Evolutionary conservation across 92 coral and sea anemone species (phyloP).

Genomic region (Epizoanthus rinbou): DNA sequence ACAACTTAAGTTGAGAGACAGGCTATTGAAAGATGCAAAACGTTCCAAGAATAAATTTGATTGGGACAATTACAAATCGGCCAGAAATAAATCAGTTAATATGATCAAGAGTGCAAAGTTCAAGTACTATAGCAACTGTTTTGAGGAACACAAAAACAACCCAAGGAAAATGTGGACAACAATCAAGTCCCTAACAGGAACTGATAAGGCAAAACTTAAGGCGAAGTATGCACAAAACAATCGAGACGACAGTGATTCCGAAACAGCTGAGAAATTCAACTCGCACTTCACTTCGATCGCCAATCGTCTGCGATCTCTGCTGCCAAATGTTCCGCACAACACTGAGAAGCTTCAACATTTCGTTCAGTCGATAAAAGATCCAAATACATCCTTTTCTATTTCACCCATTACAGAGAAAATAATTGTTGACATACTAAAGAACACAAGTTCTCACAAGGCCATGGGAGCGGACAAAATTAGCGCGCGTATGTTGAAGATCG

Average conservation of each 20-base stretch:
- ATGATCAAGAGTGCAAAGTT: constrained; percentile 26
- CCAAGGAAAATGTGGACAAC: constrained; percentile 43
- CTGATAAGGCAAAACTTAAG: neutral
- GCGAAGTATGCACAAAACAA: neutral
- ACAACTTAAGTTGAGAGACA: no score
- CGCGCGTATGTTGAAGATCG: constrained; percentile 55
- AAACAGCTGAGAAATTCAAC: constrained; percentile 55
- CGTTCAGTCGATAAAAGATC: constrained; percentile 58
- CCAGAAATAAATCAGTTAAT: constrained; percentile 25
- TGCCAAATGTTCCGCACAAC: constrained; percentile 50
- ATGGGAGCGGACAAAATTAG: constrained; percentile 67
- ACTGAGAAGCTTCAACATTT: constrained; percentile 46
- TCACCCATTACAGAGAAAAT: constrained; percentile 42
- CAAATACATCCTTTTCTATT: constrained; percentile 38
- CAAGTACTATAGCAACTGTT: constrained; percentile 20
- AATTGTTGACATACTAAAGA: constrained; percentile 44
- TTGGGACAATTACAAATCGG: constrained; percentile 24
- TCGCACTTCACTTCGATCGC: constrained; percentile 59
- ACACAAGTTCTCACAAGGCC: constrained; percentile 50
- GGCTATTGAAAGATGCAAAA: constrained; percentile 25
- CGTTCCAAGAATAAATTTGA: constrained; percentile 12
- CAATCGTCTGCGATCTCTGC: constrained; percentile 45
- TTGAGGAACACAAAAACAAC: constrained; percentile 25
- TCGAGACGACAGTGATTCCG: neutral
- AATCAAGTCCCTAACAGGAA: constrained; percentile 43